A percentile compares a stretch with the other conserved stretches of the same genome.
Conservation (phyloP, 2,797 vertebrate species). For the Xiphophorus birchmanni region DNA sequence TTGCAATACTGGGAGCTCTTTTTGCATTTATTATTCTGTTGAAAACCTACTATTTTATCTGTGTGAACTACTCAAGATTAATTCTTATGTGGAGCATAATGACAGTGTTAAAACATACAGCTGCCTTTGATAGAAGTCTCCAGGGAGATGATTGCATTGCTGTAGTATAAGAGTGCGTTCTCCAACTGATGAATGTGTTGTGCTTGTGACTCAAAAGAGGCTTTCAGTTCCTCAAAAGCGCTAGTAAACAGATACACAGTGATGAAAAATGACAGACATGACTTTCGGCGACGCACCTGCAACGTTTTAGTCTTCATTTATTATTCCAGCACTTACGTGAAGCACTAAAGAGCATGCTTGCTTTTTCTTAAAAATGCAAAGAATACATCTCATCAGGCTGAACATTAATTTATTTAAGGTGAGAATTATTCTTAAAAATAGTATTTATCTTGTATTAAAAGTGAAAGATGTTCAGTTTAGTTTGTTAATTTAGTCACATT, state of each 20-base stretch:
- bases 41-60: conserved; percentile 8
- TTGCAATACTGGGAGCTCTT: neutral
- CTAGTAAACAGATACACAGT: conserved; percentile 8
- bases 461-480: neutral
- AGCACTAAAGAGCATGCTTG: neutral
- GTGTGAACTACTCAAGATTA: conserved; percentile 5
- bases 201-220: conserved; percentile 13
- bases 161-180: neutral
- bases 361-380: neutral
- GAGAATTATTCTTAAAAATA: neutral
- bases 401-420: neutral
- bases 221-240: conserved; percentile 12
- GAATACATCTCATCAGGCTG: neutral
- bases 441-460: neutral
- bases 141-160: neutral
- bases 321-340: neutral
- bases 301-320: neutral
- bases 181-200: conserved; percentile 3
- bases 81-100: conserved; percentile 21
- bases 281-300: conserved; percentile 16
- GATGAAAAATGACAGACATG: conserved; percentile 8
- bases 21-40: neutral
- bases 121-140: conserved; percentile 18
- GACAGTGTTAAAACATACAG: neutral
- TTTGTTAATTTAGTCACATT: neutral